A percentile compares a stretch with the other conserved stretches of the same genome.
Evolutionary conservation across 2,888 invertebrate species (phyloP).

Genomic region (Marasmarcha lunaedactyla): DNA sequence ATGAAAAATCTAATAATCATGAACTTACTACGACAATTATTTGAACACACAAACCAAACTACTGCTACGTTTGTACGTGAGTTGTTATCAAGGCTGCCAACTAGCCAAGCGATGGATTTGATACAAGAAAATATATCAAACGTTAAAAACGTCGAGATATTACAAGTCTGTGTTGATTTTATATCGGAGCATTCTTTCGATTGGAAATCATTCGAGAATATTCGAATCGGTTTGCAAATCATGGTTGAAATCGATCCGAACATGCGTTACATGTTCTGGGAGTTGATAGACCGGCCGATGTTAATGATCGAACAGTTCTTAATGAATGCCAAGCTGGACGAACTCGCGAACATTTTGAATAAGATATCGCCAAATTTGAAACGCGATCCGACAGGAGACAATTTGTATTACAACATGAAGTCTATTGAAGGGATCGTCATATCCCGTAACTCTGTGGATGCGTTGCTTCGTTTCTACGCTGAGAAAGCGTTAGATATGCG

Average conservation of each 20-base stretch:
- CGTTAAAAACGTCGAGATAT: conserved; percentile 71
- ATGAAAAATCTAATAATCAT: conserved; percentile 65
- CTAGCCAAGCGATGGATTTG: conserved; percentile 69
- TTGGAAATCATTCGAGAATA: conserved; percentile 68
- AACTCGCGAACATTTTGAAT: conserved; percentile 72
- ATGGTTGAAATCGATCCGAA: conserved; percentile 70
- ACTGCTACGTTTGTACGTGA: conserved; percentile 54
- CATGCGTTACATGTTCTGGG: conserved; percentile 73
- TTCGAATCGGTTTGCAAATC: conserved; percentile 76
- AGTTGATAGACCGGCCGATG: conserved; percentile 76
- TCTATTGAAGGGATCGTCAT: conserved; percentile 67
- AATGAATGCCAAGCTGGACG: conserved; percentile 86
- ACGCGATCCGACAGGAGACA: conserved; percentile 53
- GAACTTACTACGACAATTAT: conserved; percentile 66
- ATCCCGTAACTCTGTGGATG: conserved; percentile 75
- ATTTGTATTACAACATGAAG: conserved; percentile 72
- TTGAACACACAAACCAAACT: conserved; percentile 61
- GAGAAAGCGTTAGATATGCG: conserved; percentile 83
- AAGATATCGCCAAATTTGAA: conserved; percentile 59
- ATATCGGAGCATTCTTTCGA: conserved; percentile 64
- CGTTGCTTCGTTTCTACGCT: conserved; percentile 79
- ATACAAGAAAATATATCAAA: conserved; percentile 74
- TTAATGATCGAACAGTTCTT: conserved; percentile 86
- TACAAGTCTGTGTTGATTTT: conserved; percentile 75
- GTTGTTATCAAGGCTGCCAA: conserved; percentile 72